Percentiles rank a stretch among this genome's conserved stretches.
phyloP scores from a whole-genome alignment of 2,888 invertebrate genomes.

The Agrypnus murinus region DNA sequence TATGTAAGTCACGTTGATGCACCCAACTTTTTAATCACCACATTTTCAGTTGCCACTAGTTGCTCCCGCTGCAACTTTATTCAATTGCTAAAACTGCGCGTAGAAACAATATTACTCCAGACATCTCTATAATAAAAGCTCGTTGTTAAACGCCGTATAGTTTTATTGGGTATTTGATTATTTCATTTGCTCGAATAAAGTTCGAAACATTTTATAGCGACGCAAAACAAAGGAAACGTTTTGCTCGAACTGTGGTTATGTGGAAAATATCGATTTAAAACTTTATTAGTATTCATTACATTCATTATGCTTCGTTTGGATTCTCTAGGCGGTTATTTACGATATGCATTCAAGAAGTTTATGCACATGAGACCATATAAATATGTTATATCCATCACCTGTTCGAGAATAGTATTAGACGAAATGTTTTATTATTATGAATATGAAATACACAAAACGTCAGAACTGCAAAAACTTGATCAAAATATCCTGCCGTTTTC shows the following conservation, averaged over 20 bases:
- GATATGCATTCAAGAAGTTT: not conserved
- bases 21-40: conserved; percentile 30
- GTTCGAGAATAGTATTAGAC: too few relatives aligned
- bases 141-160: conserved; percentile 11
- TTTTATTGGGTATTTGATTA: conserved; percentile 24
- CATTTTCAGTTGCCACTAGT: conserved; percentile 36
- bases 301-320: conserved; percentile 30
- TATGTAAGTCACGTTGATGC: conserved; percentile 27
- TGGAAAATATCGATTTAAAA: conserved; percentile 29
- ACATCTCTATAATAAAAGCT: conserved; percentile 10
- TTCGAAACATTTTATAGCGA: not conserved
- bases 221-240: not conserved
- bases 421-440: too few relatives aligned
- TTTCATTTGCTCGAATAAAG: conserved; percentile 9
- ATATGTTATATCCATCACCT: too few relatives aligned
- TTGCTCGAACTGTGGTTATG: conserved; percentile 15
- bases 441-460: too few relatives aligned
- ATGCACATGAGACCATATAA: not conserved
- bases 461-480: too few relatives aligned
- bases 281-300: conserved; percentile 50
- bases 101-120: conserved; percentile 17
- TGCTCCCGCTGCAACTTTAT: conserved; percentile 36
- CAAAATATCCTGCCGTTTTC: too few relatives aligned
- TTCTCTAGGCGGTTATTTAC: not conserved
- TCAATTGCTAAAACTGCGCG: conserved; percentile 29